Evolutionary conservation across 2,797 vertebrate genomes (phyloP).

Genomic region (Sebastes oblongus): DNA sequence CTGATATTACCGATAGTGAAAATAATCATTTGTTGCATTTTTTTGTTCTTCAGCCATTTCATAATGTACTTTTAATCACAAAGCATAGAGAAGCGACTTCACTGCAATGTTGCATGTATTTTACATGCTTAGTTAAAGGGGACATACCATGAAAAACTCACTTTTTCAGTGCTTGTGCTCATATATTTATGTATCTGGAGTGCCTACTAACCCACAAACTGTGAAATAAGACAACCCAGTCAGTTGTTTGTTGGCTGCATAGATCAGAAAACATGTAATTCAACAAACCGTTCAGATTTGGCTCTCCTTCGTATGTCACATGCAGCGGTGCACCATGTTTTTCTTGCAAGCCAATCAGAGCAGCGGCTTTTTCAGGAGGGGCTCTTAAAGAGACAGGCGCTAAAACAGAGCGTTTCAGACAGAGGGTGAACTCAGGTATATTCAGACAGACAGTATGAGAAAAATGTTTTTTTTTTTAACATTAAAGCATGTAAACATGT

Average conservation of each 20-base stretch:
- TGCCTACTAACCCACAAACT: too few relatives aligned
- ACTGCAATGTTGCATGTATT: not conserved
- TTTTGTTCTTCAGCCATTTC: not conserved
- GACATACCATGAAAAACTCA: too few relatives aligned
- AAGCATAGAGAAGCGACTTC: not conserved
- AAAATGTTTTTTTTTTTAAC: not conserved
- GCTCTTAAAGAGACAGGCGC: not conserved
- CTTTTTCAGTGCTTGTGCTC: too few relatives aligned
- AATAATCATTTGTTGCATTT: not conserved
- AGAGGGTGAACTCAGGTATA: not conserved
- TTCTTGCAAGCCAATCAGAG: too few relatives aligned
- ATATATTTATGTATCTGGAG: too few relatives aligned
- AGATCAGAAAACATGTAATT: too few relatives aligned
- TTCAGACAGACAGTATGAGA: not conserved
- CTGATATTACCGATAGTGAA: not conserved
- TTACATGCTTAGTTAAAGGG: not conserved
- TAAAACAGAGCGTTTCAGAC: not conserved
- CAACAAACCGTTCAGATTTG: too few relatives aligned
- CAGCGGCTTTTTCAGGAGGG: not conserved
- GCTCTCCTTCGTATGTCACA: too few relatives aligned
- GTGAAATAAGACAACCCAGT: too few relatives aligned
- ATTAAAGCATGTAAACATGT: not conserved
- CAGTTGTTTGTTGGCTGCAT: too few relatives aligned
- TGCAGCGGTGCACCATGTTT: too few relatives aligned
- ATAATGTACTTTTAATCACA: not conserved